These are phyloP conservation scores for Silurus asotus DNA, from an alignment of 2,113 vertebrate species.

Conservation along the genomic window DNA sequence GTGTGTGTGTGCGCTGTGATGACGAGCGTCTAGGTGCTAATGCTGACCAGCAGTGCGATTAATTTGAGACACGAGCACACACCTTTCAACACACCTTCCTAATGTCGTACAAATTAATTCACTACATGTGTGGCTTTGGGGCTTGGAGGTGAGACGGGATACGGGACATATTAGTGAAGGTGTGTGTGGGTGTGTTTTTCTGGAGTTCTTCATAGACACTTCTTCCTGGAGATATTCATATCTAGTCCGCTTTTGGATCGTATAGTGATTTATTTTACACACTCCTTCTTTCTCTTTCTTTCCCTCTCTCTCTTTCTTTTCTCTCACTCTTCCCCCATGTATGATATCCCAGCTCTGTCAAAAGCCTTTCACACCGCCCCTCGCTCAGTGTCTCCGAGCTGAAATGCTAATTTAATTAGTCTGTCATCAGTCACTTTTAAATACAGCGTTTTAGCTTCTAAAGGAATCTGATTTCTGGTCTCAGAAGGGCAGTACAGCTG, in stretches of 20 bases:
- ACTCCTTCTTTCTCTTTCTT: not conserved
- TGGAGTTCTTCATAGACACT: not conserved
- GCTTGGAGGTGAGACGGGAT: constrained; percentile 34
- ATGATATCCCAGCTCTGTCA: constrained; percentile 49
- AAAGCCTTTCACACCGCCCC: constrained; percentile 67
- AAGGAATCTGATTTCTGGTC: constrained; percentile 39
- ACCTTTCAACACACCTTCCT: constrained; percentile 99
- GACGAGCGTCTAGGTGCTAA: constrained; percentile 94
- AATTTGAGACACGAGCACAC: constrained; percentile 99
- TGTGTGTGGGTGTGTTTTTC: constrained; percentile 52
- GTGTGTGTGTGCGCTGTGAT: constrained; percentile 83
- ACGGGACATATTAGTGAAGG: constrained; percentile 60
- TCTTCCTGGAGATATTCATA: not conserved
- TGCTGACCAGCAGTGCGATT: constrained; percentile 99
- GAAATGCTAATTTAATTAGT: constrained; percentile 75
- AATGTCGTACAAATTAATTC: constrained; percentile 99
- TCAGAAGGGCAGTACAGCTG: constrained; percentile 7
- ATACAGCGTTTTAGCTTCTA: constrained; percentile 62
- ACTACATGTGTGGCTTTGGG: constrained; percentile 84
- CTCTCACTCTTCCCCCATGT: not conserved
- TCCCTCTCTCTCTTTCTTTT: not conserved
- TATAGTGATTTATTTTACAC: not conserved
- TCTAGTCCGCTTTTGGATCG: constrained; percentile 1
- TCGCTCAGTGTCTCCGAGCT: constrained; percentile 60
- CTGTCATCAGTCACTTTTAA: constrained; percentile 71